Evolutionary conservation across 2,113 vertebrate species (phyloP).

Genomic region (Etheostoma spectabile): DNA sequence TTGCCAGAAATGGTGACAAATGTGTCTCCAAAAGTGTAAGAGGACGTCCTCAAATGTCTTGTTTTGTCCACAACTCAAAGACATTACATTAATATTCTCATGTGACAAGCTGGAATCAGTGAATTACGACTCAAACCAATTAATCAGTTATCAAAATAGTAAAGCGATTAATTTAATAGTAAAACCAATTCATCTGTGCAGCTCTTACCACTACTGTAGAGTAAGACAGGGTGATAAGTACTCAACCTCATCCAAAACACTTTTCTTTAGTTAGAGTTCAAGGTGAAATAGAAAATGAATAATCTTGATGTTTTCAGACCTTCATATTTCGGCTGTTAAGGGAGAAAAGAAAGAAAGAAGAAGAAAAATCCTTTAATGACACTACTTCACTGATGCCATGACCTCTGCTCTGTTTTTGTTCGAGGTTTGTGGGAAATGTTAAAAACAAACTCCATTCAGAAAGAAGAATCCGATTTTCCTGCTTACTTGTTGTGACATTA

Average conservation of each 20-base stretch:
- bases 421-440: conserved; percentile 50
- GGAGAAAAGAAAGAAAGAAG: conserved; percentile 40
- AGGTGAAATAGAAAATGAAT: background rate
- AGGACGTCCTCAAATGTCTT: no score
- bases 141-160: no score
- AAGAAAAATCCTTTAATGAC: conserved; percentile 56
- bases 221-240: background rate
- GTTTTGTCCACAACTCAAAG: no score
- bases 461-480: background rate
- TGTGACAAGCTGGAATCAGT: no score
- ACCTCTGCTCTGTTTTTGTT: conserved; percentile 57
- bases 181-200: no score
- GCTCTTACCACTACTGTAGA: background rate
- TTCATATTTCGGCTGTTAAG: background rate
- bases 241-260: background rate
- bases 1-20: no score
- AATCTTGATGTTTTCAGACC: background rate
- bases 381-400: conserved; percentile 54
- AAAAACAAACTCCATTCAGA: conserved; percentile 15
- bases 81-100: no score
- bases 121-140: no score
- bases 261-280: background rate
- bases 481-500: conserved; percentile 23
- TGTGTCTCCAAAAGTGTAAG: no score
- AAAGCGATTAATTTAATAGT: no score